Percentiles rank a stretch among this genome's conserved stretches.
Conservation (phyloP, 2,888 invertebrate genomes). For the Stenodera caucasica region DNA sequence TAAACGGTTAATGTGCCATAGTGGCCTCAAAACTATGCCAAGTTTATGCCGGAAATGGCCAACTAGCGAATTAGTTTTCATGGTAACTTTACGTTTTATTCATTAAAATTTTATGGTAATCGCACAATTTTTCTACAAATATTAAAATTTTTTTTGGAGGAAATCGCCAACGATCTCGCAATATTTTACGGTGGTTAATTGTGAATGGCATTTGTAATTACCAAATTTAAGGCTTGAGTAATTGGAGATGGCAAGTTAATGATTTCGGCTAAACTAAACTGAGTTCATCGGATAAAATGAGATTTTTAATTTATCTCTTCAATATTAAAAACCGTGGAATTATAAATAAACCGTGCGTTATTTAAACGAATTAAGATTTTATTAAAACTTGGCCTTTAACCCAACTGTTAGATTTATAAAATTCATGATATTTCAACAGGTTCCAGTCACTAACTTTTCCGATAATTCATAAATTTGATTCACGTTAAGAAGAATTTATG, state of each 20-base stretch:
- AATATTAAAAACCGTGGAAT: background rate
- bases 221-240: too few relatives aligned
- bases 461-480: background rate
- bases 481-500: too few relatives aligned
- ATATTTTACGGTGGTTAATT: background rate
- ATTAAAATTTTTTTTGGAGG: too few relatives aligned
- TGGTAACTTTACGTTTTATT: background rate
- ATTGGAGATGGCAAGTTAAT: background rate
- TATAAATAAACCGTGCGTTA: too few relatives aligned
- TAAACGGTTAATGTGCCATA: slow-evolving; percentile 5
- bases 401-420: too few relatives aligned
- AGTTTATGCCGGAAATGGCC: background rate
- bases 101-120: slow-evolving; percentile 4
- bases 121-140: background rate
- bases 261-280: background rate
- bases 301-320: background rate
- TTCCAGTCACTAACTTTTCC: background rate
- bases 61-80: background rate
- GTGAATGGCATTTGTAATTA: background rate
- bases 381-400: too few relatives aligned
- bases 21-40: slow-evolving; percentile 2
- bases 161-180: too few relatives aligned
- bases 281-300: background rate
- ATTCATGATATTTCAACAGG: background rate
- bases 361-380: too few relatives aligned